Evolutionary conservation across 2,888 invertebrate species (phyloP).

Genomic region (Parnassius orleans): DNA sequence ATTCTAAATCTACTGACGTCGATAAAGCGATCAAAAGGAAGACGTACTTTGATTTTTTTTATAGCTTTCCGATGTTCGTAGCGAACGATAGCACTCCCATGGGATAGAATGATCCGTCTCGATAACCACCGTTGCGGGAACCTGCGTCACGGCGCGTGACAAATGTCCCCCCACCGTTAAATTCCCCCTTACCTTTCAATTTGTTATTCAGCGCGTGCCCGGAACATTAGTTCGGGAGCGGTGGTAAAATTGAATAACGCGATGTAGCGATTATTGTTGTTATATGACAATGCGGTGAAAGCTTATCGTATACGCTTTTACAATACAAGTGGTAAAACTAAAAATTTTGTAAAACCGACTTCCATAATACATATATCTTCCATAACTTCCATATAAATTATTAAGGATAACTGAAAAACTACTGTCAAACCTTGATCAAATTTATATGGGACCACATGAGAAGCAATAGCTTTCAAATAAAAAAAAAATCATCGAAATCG

Average conservation of each 20-base stretch:
- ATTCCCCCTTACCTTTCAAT: background rate
- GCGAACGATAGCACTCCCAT: background rate
- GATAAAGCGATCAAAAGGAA: background rate
- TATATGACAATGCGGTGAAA: too few species aligned
- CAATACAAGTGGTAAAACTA: too few species aligned
- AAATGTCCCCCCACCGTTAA: conserved; percentile 16
- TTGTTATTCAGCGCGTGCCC: conserved; percentile 11
- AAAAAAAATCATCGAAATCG: too few species aligned
- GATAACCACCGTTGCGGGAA: background rate
- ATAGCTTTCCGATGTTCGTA: background rate
- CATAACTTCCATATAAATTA: too few species aligned
- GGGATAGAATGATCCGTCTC: conserved; percentile 1
- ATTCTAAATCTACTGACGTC: too few species aligned
- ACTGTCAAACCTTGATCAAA: too few species aligned
- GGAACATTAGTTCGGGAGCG: conserved; percentile 7
- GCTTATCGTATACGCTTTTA: too few species aligned
- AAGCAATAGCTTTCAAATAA: too few species aligned
- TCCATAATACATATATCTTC: too few species aligned
- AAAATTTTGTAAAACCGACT: too few species aligned
- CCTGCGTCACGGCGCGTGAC: conserved; percentile 13
- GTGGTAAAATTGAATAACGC: conserved; percentile 13
- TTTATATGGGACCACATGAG: too few species aligned
- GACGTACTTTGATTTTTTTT: conserved; percentile 2
- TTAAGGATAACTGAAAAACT: too few species aligned
- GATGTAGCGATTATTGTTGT: background rate